phyloP scores from a whole-genome alignment of 2,888 invertebrate species.

The Bursaphelenchus okinawaensis region DNA sequence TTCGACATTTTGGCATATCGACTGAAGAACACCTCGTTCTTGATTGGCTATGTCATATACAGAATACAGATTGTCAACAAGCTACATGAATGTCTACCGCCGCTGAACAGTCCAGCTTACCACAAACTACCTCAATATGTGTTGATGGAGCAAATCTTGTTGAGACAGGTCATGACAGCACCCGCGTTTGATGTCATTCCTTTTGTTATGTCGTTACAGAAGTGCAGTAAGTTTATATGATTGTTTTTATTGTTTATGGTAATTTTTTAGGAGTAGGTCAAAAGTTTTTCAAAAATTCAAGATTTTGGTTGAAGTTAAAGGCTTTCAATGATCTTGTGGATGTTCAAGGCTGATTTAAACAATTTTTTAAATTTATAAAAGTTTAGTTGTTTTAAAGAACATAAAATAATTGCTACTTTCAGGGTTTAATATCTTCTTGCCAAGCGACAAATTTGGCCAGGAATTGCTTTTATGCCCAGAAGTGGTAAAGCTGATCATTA shows the following conservation, averaged over 20 bases:
- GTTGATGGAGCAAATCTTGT: slow-evolving; percentile 18
- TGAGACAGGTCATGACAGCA: slow-evolving; percentile 21
- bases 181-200: slow-evolving; percentile 5
- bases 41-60: neutral
- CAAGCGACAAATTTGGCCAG: slow-evolving; percentile 9
- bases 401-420: too few relatives aligned
- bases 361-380: too few relatives aligned
- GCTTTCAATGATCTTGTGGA: too few relatives aligned
- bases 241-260: too few relatives aligned
- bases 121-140: slow-evolving; percentile 3
- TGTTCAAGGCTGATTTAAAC: too few relatives aligned
- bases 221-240: neutral
- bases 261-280: too few relatives aligned
- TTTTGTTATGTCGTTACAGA: neutral
- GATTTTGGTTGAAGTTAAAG: too few relatives aligned
- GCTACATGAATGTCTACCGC: neutral
- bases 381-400: too few relatives aligned
- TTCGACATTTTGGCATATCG: slow-evolving; percentile 7
- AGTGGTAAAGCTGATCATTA: slow-evolving; percentile 30
- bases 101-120: neutral
- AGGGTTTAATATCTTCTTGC: slow-evolving; percentile 7
- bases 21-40: slow-evolving; percentile 7
- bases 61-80: neutral
- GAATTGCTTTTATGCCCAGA: slow-evolving; percentile 37
- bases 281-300: too few relatives aligned